These are phyloP conservation scores for Mesorhabditis belari DNA, from an alignment of 2,888 invertebrate genomes.

Conservation along the genomic window DNA sequence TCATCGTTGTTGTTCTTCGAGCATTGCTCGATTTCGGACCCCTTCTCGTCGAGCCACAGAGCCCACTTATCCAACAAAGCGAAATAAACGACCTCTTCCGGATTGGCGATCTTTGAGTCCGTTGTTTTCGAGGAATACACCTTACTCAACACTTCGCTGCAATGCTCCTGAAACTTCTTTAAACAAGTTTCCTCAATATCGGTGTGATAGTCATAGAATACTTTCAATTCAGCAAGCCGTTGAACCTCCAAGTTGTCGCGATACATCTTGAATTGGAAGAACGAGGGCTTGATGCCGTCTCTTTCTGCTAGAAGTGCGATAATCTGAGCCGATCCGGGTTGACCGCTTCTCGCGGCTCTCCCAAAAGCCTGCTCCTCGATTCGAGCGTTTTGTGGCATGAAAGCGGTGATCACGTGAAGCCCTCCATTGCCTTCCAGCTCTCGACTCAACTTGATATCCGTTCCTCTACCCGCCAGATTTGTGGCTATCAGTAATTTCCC, in stretches of 20 bases:
- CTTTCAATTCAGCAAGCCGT: neutral
- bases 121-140: too few species aligned
- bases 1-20: too few species aligned
- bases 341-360: constrained; percentile 52
- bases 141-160: too few species aligned
- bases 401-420: constrained; percentile 53
- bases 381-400: constrained; percentile 52
- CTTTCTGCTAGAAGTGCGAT: too few species aligned
- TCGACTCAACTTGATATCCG: constrained; percentile 48
- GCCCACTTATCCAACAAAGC: neutral
- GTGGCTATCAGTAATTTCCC: constrained; percentile 53
- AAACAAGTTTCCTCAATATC: neutral
- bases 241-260: neutral
- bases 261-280: too few species aligned
- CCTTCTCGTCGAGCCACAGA: constrained; percentile 3
- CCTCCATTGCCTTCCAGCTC: constrained; percentile 44
- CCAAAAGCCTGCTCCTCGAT: constrained; percentile 55
- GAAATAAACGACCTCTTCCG: neutral
- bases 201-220: neutral
- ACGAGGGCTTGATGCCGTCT: too few species aligned
- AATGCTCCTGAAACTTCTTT: neutral
- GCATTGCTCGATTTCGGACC: too few species aligned
- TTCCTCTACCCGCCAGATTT: constrained; percentile 54
- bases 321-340: constrained; percentile 35
- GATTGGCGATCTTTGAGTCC: too few species aligned